These are phyloP conservation scores for Mormyrus lacerda DNA, from an alignment of 2,113 vertebrate genomes.

Conservation along the genomic window DNA sequence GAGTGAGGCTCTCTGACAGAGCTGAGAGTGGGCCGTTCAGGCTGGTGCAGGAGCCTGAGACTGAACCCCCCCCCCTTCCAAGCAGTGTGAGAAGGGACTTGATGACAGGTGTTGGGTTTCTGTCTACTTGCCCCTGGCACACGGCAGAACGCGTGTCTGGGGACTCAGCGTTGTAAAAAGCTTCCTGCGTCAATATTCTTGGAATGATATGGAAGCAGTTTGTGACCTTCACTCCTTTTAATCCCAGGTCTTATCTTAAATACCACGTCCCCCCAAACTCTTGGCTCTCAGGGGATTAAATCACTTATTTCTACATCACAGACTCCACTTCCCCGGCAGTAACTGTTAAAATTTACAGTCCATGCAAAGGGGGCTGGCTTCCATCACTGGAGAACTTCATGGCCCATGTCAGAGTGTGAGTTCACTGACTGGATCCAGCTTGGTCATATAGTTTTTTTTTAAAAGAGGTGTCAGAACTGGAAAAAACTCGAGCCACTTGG, in stretches of 20 bases:
- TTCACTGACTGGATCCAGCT: not conserved
- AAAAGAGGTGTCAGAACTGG: not conserved
- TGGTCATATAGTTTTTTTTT: not conserved
- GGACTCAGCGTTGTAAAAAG: not conserved
- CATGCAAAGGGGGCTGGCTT: not conserved
- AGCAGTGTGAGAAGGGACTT: not conserved
- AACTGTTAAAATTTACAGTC: not conserved
- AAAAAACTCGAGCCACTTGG: not conserved
- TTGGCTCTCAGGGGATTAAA: not conserved
- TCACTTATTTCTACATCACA: not conserved
- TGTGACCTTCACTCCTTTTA: not conserved
- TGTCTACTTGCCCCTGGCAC: not conserved
- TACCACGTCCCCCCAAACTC: not conserved
- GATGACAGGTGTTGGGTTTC: slow-evolving; percentile 4
- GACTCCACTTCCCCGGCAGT: not conserved
- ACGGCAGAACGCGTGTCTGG: not conserved
- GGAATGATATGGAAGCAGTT: slow-evolving; percentile 2
- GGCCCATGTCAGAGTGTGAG: not conserved
- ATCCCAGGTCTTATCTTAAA: not conserved
- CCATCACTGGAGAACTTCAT: not conserved
- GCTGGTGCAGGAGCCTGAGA: not conserved
- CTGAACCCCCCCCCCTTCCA: not conserved
- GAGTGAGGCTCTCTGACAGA: not conserved
- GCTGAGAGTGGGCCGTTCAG: not conserved
- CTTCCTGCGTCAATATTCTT: not conserved